Percentiles rank a stretch among this genome's conserved stretches.
These are phyloP conservation scores for Vollenhovia emeryi DNA, from an alignment of 1,140 invertebrate genomes.

Conservation along the genomic window DNA sequence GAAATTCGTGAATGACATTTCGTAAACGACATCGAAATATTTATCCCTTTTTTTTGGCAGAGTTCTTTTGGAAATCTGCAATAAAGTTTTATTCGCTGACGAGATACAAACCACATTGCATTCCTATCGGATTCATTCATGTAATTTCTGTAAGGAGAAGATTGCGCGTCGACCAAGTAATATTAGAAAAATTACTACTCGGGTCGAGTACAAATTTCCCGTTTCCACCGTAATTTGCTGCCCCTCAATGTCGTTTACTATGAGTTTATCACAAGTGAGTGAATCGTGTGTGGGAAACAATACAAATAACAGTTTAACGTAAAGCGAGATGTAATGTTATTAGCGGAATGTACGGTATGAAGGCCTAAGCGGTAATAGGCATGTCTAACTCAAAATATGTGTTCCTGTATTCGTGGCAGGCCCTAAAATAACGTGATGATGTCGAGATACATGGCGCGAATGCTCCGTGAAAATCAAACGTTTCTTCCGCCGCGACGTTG, in stretches of 20 bases:
- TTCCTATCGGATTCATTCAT: neutral
- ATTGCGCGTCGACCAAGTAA: neutral
- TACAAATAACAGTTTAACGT: slow-evolving; percentile 47
- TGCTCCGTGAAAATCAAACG: neutral
- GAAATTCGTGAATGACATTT: slow-evolving; percentile 28
- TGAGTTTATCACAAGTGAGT: neutral
- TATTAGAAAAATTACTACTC: neutral
- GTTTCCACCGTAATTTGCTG: neutral
- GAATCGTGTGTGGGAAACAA: slow-evolving; percentile 4
- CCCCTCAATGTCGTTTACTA: slow-evolving; percentile 34
- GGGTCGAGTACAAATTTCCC: neutral
- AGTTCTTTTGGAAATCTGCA: neutral
- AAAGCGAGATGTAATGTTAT: slow-evolving; percentile 46
- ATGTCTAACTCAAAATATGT: slow-evolving; percentile 83
- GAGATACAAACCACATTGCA: neutral
- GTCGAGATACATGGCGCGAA: neutral
- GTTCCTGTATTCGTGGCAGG: slow-evolving; percentile 72
- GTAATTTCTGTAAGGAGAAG: neutral
- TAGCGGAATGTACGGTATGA: slow-evolving; percentile 34
- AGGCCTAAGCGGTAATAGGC: slow-evolving; percentile 22
- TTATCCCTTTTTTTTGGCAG: neutral
- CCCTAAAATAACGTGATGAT: slow-evolving; percentile 61
- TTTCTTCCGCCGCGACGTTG: neutral
- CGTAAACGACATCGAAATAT: slow-evolving; percentile 48
- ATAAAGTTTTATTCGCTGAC: neutral